phyloP scores from a whole-genome alignment of 2,797 vertebrate genomes.

The Chrysocyon brachyurus region DNA sequence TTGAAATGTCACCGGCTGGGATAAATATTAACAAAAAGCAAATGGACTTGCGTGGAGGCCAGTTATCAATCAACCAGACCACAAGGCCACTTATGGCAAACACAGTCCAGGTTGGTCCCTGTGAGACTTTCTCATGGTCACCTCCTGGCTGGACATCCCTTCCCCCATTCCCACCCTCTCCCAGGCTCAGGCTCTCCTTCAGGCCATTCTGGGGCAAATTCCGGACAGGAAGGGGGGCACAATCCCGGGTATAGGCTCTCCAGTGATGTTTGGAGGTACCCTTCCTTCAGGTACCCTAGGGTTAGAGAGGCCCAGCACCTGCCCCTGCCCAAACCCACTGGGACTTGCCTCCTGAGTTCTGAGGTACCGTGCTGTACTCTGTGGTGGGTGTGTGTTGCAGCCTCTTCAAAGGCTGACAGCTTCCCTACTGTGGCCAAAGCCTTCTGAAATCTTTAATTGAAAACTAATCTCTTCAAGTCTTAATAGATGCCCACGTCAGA shows the following conservation, averaged over 20 bases:
- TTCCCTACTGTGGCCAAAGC: neutral
- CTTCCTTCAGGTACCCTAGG: neutral
- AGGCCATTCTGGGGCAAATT: neutral
- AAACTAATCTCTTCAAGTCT: conserved; percentile 59
- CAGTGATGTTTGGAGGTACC: neutral
- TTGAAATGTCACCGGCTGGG: conserved; percentile 83
- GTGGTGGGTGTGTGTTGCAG: neutral
- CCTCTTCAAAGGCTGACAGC: neutral
- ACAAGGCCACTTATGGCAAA: conserved; percentile 93
- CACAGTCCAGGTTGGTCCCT: conserved; percentile 76
- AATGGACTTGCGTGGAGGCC: conserved; percentile 87
- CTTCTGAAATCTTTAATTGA: conserved; percentile 84
- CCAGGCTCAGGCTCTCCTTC: neutral
- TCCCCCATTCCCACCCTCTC: too few species aligned
- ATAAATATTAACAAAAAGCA: conserved; percentile 95
- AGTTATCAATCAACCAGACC: conserved; percentile 93
- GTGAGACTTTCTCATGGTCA: conserved; percentile 89
- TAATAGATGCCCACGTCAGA: conserved; percentile 61
- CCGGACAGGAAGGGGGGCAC: neutral
- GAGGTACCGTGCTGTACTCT: neutral
- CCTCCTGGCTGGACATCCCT: neutral
- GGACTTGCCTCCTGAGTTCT: neutral
- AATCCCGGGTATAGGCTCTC: neutral
- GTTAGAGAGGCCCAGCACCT: neutral
- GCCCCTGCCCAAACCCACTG: accelerated